A percentile compares a stretch with the other conserved stretches of the same genome.
phyloP scores from a whole-genome alignment of 2,888 invertebrate species.

The Dolomedes plantarius region DNA sequence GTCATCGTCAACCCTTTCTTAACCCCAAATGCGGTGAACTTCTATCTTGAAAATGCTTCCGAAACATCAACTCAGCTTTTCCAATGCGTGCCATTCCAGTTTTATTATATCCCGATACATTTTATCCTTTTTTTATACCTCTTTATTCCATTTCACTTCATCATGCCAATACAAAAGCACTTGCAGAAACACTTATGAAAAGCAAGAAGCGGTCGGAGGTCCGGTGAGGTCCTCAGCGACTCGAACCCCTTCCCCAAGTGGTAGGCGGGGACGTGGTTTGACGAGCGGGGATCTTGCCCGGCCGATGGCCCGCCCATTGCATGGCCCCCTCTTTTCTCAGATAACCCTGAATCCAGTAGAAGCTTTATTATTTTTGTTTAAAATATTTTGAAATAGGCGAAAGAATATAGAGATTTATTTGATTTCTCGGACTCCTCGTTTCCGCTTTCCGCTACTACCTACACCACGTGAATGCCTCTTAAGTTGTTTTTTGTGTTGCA shows the following conservation, averaged over 20 bases:
- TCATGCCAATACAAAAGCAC: conserved; percentile 20
- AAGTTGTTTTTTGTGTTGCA: conserved; percentile 15
- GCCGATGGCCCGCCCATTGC: conserved; percentile 30
- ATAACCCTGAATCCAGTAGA: conserved; percentile 53
- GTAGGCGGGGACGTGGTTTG: conserved; percentile 53
- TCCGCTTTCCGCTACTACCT: conserved; percentile 64
- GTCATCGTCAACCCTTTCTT: too few relatives aligned
- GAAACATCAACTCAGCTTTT: too few relatives aligned
- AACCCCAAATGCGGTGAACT: too few relatives aligned
- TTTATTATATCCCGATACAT: conserved; percentile 9
- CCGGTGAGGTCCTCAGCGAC: background rate
- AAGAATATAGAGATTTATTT: conserved; percentile 12
- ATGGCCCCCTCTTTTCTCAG: conserved; percentile 41
- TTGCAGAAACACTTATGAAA: conserved; percentile 32
- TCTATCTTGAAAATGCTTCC: too few relatives aligned
- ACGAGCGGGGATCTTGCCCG: conserved; percentile 4
- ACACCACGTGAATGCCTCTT: conserved; percentile 67
- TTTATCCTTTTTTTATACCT: conserved; percentile 4
- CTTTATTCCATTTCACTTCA: conserved; percentile 15
- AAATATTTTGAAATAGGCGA: conserved; percentile 18
- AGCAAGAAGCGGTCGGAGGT: conserved; percentile 33
- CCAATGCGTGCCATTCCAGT: background rate
- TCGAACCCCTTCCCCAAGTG: conserved; percentile 44
- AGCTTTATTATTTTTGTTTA: conserved; percentile 63
- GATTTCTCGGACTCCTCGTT: conserved; percentile 61